Evolutionary conservation across 64 coral and sea anemone species (phyloP).

Genomic region (Pocillopora damicornis): DNA sequence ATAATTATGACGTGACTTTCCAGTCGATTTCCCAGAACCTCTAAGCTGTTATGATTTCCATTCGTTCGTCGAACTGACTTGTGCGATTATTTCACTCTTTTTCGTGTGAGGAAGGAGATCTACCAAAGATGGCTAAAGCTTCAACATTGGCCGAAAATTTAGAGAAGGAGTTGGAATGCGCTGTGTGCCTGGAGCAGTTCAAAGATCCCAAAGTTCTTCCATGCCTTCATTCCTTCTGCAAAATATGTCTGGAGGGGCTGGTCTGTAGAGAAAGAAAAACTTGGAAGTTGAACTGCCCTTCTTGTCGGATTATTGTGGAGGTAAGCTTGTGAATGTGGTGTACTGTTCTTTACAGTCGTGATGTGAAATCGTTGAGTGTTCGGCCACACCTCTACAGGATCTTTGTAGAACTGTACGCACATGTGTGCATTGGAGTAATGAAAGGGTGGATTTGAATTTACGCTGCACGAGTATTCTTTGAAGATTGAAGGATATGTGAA

Average conservation of each 20-base stretch:
- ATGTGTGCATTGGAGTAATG: too few species aligned
- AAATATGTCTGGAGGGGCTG: neutral
- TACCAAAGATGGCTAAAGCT: neutral
- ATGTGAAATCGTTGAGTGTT: too few species aligned
- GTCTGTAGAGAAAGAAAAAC: neutral
- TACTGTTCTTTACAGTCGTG: too few species aligned
- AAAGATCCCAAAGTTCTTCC: slow-evolving; percentile 2
- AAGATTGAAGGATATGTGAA: too few species aligned
- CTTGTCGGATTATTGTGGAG: neutral
- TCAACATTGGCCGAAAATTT: neutral
- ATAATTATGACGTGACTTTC: too few species aligned
- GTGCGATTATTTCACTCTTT: neutral
- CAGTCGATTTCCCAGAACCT: too few species aligned
- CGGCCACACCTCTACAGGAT: too few species aligned
- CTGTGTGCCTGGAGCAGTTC: neutral
- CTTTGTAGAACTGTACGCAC: too few species aligned
- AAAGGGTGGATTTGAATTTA: too few species aligned
- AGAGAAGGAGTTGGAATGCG: slow-evolving; percentile 1
- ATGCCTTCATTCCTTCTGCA: slow-evolving; percentile 4
- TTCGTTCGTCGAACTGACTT: too few species aligned
- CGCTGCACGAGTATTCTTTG: too few species aligned
- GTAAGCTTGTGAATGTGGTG: neutral
- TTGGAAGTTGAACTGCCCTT: neutral
- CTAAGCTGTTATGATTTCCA: too few species aligned
- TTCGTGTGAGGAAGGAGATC: neutral